Conservation (phyloP, 2,888 invertebrate species). For the Tricholauxania praeusta region DNA sequence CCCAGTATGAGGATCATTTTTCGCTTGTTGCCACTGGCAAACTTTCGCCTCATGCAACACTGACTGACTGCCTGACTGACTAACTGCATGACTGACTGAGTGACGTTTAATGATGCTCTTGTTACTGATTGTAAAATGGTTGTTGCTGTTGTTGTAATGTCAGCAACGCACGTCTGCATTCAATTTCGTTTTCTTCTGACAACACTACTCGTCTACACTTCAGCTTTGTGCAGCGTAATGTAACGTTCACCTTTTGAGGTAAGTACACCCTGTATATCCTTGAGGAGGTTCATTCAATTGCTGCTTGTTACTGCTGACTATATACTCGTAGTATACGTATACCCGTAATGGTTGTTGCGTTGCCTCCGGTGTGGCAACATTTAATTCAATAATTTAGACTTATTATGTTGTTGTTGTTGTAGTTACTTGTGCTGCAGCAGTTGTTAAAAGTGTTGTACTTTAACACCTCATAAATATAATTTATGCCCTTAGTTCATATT, state of each 20-base stretch:
- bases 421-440: not conserved
- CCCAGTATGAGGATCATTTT: too few species aligned
- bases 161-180: too few species aligned
- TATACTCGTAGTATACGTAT: too few species aligned
- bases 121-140: not conserved
- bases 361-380: constrained; percentile 14
- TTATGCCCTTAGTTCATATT: constrained; percentile 10
- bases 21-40: too few species aligned
- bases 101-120: too few species aligned
- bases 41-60: too few species aligned
- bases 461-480: constrained; percentile 35
- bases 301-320: not conserved
- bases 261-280: not conserved
- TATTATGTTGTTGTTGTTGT: constrained; percentile 20
- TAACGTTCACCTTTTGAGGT: too few species aligned
- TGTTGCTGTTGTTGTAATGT: constrained; percentile 12
- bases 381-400: constrained; percentile 20
- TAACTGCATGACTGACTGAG: too few species aligned
- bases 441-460: constrained; percentile 8
- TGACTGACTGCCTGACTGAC: too few species aligned
- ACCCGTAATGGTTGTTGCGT: not conserved
- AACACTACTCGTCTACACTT: too few species aligned
- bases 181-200: too few species aligned
- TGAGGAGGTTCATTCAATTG: constrained; percentile 3
- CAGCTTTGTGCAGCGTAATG: too few species aligned